Conservation (phyloP, 2,113 vertebrate species). For the Oxyura jamaicensis region DNA sequence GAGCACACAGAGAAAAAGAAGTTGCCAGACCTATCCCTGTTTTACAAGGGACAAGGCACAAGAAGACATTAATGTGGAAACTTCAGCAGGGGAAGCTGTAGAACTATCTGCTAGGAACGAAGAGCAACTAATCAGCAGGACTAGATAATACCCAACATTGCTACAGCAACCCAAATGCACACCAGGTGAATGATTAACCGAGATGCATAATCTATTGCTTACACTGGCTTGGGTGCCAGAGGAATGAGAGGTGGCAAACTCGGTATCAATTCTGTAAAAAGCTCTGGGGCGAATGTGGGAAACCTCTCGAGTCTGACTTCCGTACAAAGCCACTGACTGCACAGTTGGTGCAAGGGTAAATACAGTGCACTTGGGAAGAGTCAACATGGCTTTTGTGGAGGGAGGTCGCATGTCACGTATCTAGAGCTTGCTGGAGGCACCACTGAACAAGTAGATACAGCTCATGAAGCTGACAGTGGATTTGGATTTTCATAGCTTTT, state of each 20-base stretch:
- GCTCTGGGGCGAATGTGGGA: background rate
- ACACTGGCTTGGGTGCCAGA: background rate
- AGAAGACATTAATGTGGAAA: background rate
- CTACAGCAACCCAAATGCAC: background rate
- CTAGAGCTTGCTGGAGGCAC: background rate
- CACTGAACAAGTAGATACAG: background rate
- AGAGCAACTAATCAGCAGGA: background rate
- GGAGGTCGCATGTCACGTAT: rapidly evolving
- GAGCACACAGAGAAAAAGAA: background rate
- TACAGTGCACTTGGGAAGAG: background rate
- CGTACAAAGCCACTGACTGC: background rate
- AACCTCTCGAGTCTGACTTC: background rate
- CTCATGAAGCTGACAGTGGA: rapidly evolving
- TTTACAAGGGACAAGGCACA: background rate
- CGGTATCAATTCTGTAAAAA: rapidly evolving
- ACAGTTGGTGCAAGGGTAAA: background rate
- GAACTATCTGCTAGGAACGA: background rate
- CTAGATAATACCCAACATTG: background rate
- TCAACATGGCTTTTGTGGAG: background rate
- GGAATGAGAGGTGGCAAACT: background rate
- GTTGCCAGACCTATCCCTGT: background rate
- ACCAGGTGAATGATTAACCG: background rate
- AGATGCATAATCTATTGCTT: background rate
- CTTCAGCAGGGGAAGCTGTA: background rate
- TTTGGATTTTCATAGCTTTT: background rate